Base-by-base conservation (phyloP, 2,113 vertebrate genomes). In the Zosterops lateralis region DNA sequence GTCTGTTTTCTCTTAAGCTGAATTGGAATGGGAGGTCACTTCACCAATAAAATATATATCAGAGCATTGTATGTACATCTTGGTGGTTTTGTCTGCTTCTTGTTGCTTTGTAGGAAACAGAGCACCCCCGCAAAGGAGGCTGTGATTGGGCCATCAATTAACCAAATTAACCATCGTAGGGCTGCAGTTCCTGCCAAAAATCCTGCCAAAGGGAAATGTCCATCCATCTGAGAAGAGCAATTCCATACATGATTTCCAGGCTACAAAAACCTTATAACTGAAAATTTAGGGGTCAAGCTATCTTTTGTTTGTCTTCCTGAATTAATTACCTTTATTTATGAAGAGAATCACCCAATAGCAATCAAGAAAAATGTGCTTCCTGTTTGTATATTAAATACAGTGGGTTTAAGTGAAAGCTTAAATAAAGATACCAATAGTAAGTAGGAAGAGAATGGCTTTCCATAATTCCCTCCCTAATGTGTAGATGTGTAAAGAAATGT, bases 111-210 rank as follows among this genome's bases (percentile, higher is more conserved):
- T n/a, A 36, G 40, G 36, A n/a, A 47, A 56, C 85, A 45, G 84
- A 84, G 67, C 57, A 72, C n/a, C 32, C 62, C 58, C 74, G 53
- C 47, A 82, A 64, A 92, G 57, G 58, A 42, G 13, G 31, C 38
- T 61, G 21, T 24, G 29, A 36, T 11, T 62, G 85, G 86, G 42
- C 73, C 32, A 29, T 24, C 34, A 65, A 78, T 78, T 78, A 54
- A 65, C 25, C 50, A 64, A 51, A 36, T 89, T 47, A 77, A 87
- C 56, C 45, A 17, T 53, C 51, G 28, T 14, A 68, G 74, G 74
- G 82, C 50, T 73, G 89, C 96, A 70, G 53, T 42, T 73, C 28
- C 32, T 56, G 48, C 73, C 60, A 89, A 57, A 95, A 95, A 36
- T 76, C 64, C 70, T 90, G 15, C 57, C n/a, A 1, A 6, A 32